A percentile compares a stretch with the other conserved stretches of the same genome.
These are phyloP conservation scores for Eleutherodactylus coqui DNA, from an alignment of 2,797 vertebrate genomes.

Conservation along the genomic window DNA sequence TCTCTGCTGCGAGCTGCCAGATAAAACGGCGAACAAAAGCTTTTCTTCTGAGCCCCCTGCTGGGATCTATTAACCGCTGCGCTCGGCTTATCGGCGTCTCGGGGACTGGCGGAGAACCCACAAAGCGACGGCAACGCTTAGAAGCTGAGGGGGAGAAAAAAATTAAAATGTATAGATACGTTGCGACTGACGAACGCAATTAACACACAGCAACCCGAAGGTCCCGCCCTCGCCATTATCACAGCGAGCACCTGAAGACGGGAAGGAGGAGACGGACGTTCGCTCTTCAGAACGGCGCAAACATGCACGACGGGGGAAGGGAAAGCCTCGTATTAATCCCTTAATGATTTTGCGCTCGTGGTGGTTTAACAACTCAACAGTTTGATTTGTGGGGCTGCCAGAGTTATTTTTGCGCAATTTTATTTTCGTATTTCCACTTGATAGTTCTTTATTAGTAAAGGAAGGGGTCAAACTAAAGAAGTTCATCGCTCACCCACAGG, in stretches of 20 bases:
- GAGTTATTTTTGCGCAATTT: no score
- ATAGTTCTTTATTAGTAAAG: no score
- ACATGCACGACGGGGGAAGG: no score
- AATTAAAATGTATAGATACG: neutral
- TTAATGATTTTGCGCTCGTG: no score
- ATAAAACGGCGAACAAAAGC: conserved; percentile 75
- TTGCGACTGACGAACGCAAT: neutral
- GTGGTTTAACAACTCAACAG: no score
- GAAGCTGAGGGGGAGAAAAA: neutral
- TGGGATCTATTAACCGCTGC: conserved; percentile 71
- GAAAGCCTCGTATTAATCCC: no score
- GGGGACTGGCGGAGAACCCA: conserved; percentile 65
- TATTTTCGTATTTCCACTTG: no score
- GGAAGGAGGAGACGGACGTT: neutral
- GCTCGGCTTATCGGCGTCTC: conserved; percentile 70
- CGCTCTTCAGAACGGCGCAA: neutral
- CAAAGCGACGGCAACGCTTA: conserved; percentile 41
- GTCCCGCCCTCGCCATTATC: neutral
- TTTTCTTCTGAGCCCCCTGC: conserved; percentile 69
- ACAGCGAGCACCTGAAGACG: conserved; percentile 6
- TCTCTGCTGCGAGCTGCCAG: conserved; percentile 73
- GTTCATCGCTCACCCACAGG: no score
- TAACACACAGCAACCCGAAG: neutral
- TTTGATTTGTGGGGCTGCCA: no score
- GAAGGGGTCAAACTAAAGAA: no score